These are phyloP conservation scores for Drosophila nebulosa DNA, from an alignment of 1,140 invertebrate genomes.

Conservation along the genomic window DNA sequence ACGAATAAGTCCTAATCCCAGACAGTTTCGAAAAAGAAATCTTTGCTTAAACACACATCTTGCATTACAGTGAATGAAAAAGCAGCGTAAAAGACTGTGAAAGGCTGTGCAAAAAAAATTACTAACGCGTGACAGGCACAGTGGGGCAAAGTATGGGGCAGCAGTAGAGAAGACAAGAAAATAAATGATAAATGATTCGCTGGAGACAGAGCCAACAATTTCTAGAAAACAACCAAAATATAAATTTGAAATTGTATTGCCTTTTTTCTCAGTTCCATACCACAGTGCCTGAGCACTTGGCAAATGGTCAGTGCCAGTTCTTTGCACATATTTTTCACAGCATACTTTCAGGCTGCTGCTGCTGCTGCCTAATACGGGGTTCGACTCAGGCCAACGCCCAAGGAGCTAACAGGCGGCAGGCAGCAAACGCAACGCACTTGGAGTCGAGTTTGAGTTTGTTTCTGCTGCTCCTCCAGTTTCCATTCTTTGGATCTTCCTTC, in stretches of 20 bases:
- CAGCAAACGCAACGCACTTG: slow-evolving; percentile 25
- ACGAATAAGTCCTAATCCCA: slow-evolving; percentile 10
- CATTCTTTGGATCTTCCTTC: slow-evolving; percentile 5
- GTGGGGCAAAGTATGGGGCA: too few relatives aligned
- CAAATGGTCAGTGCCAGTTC: slow-evolving; percentile 54
- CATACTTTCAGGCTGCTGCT: slow-evolving; percentile 61
- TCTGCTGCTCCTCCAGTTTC: slow-evolving; percentile 1
- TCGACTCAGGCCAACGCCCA: slow-evolving; percentile 59
- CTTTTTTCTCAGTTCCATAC: neutral
- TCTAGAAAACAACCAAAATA: too few relatives aligned
- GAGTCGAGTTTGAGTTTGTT: slow-evolving; percentile 6
- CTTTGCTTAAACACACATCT: slow-evolving; percentile 53
- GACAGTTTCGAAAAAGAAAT: slow-evolving; percentile 37
- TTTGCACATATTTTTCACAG: slow-evolving; percentile 22
- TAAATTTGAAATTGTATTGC: too few relatives aligned
- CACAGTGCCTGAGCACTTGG: slow-evolving; percentile 39
- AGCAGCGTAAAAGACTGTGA: neutral
- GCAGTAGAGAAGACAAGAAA: too few relatives aligned
- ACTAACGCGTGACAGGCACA: slow-evolving; percentile 34
- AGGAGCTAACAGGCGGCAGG: neutral
- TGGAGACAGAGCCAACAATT: too few relatives aligned
- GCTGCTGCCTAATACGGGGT: too few relatives aligned
- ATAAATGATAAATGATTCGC: too few relatives aligned
- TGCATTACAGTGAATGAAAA: slow-evolving; percentile 26
- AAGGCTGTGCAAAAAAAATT: slow-evolving; percentile 24